Base-by-base conservation (phyloP, 64 coral and sea anemone species). In the Orbicella faveolata region DNA sequence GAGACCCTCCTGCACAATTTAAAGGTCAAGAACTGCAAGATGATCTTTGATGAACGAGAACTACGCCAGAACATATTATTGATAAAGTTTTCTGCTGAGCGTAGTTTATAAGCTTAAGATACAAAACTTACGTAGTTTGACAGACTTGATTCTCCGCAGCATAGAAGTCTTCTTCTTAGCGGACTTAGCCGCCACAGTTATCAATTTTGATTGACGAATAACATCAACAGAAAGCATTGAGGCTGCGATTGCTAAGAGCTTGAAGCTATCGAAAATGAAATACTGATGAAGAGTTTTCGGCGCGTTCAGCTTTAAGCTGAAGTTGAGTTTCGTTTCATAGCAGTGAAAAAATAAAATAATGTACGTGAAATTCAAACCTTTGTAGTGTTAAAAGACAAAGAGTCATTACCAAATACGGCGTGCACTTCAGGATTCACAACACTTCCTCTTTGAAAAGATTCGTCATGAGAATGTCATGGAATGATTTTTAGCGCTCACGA, bases 111-210 rank as follows among this genome's bases (percentile, higher is more conserved):
- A 48, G 44, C 44, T 48, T 48, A 48, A 48, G 44, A 48, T 48
- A 48, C 44, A 48, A 14, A 26, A 79, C 77, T 79, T 59, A 79
- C 77, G 51, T 59, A 61, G 77, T 55, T 10, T 48, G 44, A 48
- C 23, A 52, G 77, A 23, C 77, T 79, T 79, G 52, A 79, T 30
- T 79, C n/a, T 79, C 52, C 52, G 77, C 2, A 79, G 9, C 77
- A 79, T 79, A 15, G 51, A 79, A 59, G 77, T 79, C n/a, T 79
- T 79, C 52, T n/a, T 57, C 36, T 23, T n/a, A 19, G 13, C 21
- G 48, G 8, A 44, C 7, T 48, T 48, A 79, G 26, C 13, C 23
- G n/a, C 51, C 34, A 57, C 17, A 76, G 15, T 15, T 21, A 76
- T 44, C 75, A 76, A 76, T 3, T 76, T 57, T 79, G 77, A 79